A percentile compares a stretch with the other conserved stretches of the same genome.
phyloP scores from a whole-genome alignment of 92 coral and sea anemone species.

The Paragorgia papillata region DNA sequence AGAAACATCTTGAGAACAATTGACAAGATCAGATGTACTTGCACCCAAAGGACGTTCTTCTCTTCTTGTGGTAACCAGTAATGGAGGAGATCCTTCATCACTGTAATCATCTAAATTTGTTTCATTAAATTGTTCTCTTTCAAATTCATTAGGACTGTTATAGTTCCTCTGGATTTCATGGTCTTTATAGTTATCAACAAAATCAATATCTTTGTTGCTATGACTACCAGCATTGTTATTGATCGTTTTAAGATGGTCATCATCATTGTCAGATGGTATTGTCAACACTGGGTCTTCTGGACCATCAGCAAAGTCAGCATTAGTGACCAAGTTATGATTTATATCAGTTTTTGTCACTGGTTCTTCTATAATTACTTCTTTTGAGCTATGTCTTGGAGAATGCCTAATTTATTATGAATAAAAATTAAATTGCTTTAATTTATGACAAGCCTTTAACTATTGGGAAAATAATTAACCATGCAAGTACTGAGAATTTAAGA shows the following conservation, averaged over 20 bases:
- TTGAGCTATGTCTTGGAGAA: conserved; percentile 16
- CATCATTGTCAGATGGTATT: conserved; percentile 3
- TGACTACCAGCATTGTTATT: background rate
- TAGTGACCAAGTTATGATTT: background rate
- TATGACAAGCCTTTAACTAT: background rate
- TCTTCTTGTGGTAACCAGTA: background rate
- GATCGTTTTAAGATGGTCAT: background rate
- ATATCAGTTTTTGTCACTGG: conserved; percentile 25
- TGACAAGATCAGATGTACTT: conserved; percentile 22
- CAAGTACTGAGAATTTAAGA: too few relatives aligned
- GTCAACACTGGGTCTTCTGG: background rate
- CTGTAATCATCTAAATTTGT: conserved; percentile 31
- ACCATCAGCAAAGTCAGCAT: conserved; percentile 17
- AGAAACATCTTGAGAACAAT: conserved; percentile 3
- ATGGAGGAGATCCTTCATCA: background rate
- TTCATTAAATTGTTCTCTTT: conserved; percentile 74
- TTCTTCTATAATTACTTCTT: conserved; percentile 14
- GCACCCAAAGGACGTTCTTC: conserved; percentile 16
- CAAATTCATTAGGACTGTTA: conserved; percentile 65
- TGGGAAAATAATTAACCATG: too few relatives aligned
- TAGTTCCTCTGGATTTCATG: conserved; percentile 34
- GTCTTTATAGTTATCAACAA: background rate
- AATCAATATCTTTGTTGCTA: background rate
- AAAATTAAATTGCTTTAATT: background rate
- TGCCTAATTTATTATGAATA: background rate